Evolutionary conservation across 2,113 vertebrate species (phyloP).

Genomic region (Leptobrachium ailaonicum): DNA sequence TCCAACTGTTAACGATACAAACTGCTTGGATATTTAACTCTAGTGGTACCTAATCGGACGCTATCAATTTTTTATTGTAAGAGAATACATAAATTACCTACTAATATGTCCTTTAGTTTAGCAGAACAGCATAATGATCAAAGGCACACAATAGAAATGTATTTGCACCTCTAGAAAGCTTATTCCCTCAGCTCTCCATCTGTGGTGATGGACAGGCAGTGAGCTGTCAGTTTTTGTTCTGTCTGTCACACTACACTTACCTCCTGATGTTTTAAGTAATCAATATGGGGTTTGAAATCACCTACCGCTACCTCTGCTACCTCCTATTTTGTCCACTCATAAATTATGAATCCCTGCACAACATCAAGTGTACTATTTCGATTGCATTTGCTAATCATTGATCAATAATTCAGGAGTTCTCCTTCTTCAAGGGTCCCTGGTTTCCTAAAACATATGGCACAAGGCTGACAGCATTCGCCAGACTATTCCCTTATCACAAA

Average conservation of each 20-base stretch:
- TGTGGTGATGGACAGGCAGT: slow-evolving; percentile 67
- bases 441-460: slow-evolving; percentile 89
- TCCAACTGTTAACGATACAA: slow-evolving; percentile 64
- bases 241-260: slow-evolving; percentile 89
- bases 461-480: slow-evolving; percentile 69
- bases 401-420: slow-evolving; percentile 96
- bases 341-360: slow-evolving; percentile 92
- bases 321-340: slow-evolving; percentile 96
- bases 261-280: slow-evolving; percentile 95
- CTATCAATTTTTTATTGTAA: slow-evolving; percentile 74
- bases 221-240: slow-evolving; percentile 79
- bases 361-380: slow-evolving; percentile 94
- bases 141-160: slow-evolving; percentile 72
- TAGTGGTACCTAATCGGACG: slow-evolving; percentile 59
- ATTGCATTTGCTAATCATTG: slow-evolving; percentile 98
- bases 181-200: slow-evolving; percentile 61
- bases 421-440: slow-evolving; percentile 85
- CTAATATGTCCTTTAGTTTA: slow-evolving; percentile 74
- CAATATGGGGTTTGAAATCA: slow-evolving; percentile 94
- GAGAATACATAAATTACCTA: slow-evolving; percentile 79
- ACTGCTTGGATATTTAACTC: slow-evolving; percentile 67
- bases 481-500: slow-evolving; percentile 73
- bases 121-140: slow-evolving; percentile 71
- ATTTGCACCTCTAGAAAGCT: slow-evolving; percentile 65
- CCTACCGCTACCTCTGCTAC: slow-evolving; percentile 86